A percentile compares a stretch with the other conserved stretches of the same genome.
Conservation (phyloP, 2,113 vertebrate species). For the Plecturocebus donacophilus region DNA sequence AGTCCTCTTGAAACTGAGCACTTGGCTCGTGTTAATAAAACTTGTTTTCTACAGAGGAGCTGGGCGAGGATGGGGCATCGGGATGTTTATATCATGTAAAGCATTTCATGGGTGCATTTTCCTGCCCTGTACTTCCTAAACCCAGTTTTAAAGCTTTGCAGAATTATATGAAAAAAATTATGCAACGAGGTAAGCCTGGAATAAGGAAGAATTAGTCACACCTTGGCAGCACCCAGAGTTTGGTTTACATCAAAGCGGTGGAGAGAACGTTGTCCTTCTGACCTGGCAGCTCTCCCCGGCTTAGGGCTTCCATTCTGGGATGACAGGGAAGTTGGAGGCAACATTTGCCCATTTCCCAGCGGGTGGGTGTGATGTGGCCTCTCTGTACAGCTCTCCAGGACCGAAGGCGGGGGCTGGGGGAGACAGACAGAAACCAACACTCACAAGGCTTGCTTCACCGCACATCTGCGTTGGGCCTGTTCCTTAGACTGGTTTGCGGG, state of each 20-base stretch:
- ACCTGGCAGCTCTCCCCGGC: constrained; percentile 61
- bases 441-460: background rate
- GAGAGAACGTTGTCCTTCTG: constrained; percentile 63
- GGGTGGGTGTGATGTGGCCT: constrained; percentile 28
- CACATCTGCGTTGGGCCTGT: rapidly evolving
- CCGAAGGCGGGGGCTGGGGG: background rate
- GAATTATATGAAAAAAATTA: constrained; percentile 69
- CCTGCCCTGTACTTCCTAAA: constrained; percentile 38
- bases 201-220: constrained; percentile 71
- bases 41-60: constrained; percentile 75
- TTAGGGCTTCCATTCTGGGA: constrained; percentile 66
- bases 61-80: background rate
- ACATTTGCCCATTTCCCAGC: constrained; percentile 68
- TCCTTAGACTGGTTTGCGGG: background rate
- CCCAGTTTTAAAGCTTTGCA: constrained; percentile 63
- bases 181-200: constrained; percentile 56
- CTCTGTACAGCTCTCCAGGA: constrained; percentile 49
- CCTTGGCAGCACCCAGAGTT: constrained; percentile 73
- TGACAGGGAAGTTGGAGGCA: constrained; percentile 84
- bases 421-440: background rate
- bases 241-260: constrained; percentile 69
- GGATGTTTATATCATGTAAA: constrained; percentile 50
- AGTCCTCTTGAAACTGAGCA: constrained; percentile 80
- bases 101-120: constrained; percentile 69
- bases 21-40: constrained; percentile 83